Evolutionary conservation across 2,797 vertebrate genomes (phyloP), one percentile per base, ranked within the genome.

Genomic region (Crypturellus tataupa): DNA sequence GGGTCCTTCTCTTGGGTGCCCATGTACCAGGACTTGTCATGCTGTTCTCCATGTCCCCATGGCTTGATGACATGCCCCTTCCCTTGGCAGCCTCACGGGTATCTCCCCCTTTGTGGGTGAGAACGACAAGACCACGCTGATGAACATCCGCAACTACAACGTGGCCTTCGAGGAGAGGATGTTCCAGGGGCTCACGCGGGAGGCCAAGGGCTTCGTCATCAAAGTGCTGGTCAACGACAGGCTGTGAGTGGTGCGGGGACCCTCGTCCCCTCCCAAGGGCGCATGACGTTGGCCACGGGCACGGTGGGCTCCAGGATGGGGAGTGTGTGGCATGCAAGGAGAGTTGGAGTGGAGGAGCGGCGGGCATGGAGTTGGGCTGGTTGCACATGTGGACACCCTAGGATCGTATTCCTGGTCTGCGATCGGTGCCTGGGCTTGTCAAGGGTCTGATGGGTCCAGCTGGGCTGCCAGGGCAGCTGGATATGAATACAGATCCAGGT

Each of bases 81-180:
- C 37, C 35, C 80, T 80, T 0, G 91, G 63, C 90, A 99, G 99
- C 96, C 97, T 99, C 93, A 99, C 99, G 0, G 99, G 99, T 56
- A 99, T 99, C 92, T 99, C 99, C 55, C 99, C 99, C 0, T 99
- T 99, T 1, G 99, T 99, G 59, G 99, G 99, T 7, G 99, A 99
- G 94, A 99, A 99, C 0, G 99, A 99, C 94, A 98, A 99, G 90
- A 98, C 98, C 1, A 99, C 99, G 0, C 88, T 99, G 49, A 98
- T 99, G 96, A 99, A 99, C 96, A 99, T 99, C 96, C 98, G 98
- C 67, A 99, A 99, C 97, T 99, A 99, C 95, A 99, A 99, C 0
- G 99, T 99, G 93, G 99, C 99, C 27, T 99, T 99, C 8, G 99
- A 99, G 95, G 99, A 99, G 96, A 98, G 90, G 95, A 99, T 99